Conservation (phyloP, 2,113 vertebrate species). For the Athene noctua region DNA sequence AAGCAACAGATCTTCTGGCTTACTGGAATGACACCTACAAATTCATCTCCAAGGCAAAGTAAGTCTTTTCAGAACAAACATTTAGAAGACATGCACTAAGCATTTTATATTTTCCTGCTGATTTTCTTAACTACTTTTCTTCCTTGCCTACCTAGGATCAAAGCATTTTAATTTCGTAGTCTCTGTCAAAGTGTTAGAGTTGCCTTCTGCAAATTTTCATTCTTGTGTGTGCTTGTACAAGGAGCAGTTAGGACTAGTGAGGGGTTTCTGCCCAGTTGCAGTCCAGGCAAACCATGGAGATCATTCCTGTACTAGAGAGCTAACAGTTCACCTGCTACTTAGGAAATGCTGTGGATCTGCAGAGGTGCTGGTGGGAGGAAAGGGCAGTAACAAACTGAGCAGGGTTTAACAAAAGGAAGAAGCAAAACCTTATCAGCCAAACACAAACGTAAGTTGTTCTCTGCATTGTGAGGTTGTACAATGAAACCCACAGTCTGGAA, state of each 20-base stretch:
- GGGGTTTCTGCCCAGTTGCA: neutral
- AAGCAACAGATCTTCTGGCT: conserved; percentile 95
- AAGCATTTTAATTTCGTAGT: neutral
- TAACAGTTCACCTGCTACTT: neutral
- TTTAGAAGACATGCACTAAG: neutral
- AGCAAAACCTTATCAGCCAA: neutral
- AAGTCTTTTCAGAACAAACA: conserved; percentile 41
- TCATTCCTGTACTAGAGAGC: neutral
- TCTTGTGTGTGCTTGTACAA: neutral
- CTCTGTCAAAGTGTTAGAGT: neutral
- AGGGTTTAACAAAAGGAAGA: neutral
- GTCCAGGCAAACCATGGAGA: neutral
- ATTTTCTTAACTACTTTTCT: neutral
- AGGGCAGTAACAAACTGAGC: neutral
- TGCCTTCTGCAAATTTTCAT: neutral
- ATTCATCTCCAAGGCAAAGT: conserved; percentile 99
- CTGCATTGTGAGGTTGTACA: neutral
- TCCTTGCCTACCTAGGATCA: neutral
- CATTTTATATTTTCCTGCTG: neutral
- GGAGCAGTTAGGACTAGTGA: neutral
- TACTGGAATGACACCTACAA: conserved; percentile 99
- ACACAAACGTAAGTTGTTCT: neutral
- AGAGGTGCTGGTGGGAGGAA: neutral
- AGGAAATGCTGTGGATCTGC: neutral
- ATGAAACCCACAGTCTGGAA: neutral